These are phyloP conservation scores for Calameuta pallipes DNA, from an alignment of 2,888 invertebrate genomes.

Conservation along the genomic window DNA sequence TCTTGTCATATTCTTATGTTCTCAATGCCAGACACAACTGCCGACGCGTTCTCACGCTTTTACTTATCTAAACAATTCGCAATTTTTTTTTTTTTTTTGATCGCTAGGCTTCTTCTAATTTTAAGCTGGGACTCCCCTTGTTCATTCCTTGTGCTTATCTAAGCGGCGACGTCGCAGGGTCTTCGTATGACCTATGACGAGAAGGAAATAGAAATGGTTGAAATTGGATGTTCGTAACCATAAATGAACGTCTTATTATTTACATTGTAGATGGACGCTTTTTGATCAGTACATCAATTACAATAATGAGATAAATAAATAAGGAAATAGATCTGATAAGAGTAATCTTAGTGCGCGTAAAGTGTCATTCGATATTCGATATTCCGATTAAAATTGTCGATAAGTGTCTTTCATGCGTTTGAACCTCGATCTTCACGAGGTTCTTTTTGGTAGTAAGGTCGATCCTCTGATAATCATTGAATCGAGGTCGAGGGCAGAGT, in stretches of 20 bases:
- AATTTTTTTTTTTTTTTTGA: background rate
- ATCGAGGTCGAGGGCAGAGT: background rate
- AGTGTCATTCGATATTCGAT: background rate
- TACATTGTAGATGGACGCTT: conserved; percentile 10
- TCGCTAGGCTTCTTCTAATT: background rate
- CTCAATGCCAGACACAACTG: conserved; percentile 16
- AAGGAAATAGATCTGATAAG: background rate
- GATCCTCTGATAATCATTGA: too few species aligned
- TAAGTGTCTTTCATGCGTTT: conserved; percentile 5
- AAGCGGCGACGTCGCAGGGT: background rate
- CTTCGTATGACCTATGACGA: background rate
- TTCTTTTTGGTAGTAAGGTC: too few species aligned
- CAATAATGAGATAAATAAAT: background rate
- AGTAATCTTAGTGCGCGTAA: background rate
- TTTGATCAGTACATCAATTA: background rate
- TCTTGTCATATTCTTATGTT: conserved; percentile 16
- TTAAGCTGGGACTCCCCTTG: background rate
- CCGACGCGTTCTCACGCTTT: conserved; percentile 10
- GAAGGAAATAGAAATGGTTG: background rate
- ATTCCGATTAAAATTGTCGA: background rate
- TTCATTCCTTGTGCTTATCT: background rate
- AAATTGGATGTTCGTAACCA: background rate
- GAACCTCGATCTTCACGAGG: too few species aligned
- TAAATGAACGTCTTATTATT: conserved; percentile 22
- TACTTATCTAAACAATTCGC: conserved; percentile 15